Evolutionary conservation across 1,140 invertebrate genomes (phyloP), one percentile per base, ranked within the genome.

Genomic region (Drosophila repleta): DNA sequence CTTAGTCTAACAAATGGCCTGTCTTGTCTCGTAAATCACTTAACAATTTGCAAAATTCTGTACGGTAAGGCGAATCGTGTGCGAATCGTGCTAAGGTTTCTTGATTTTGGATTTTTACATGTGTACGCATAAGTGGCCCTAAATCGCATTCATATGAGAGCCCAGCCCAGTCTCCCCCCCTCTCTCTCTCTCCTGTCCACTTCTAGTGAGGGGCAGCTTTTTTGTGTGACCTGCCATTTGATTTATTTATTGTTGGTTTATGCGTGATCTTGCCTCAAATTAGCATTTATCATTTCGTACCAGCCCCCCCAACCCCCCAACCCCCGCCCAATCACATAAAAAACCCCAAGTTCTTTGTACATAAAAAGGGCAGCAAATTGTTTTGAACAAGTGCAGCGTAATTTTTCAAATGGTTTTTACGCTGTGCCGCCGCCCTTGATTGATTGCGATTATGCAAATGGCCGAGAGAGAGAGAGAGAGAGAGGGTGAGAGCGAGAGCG

Each of bases 11-110:
- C 79, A 91, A 91, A 91, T 91, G 79, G 90, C 90, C 84, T 91
- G 73, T 84, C 82, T 79, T 91, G 90, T 91, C 83, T 88, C 90
- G 90, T 91, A 91, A 91, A 91, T 91, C 90, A 91, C 90, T 90
- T 91, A 90, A 89, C 90, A 91, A 91, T 91, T 91, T 91, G 87
- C 84, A 88, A 76, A 76, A 76, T 29, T 62, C 39, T 66, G 20
- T 62, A 49, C 55, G 49, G 63, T 76, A 81, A 64, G 74, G 78
- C 71, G 73, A 83, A n/a, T n/a, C n/a, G n/a, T n/a, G 83, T 87
- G 52, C 63, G 79, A 87, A 82, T 82, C 83, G 75, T 88, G 84
- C 75, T 77, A 79, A 80, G 77, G 78, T 74, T 90, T 60, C 62
- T 52, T 61, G 81, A 78, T 76, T 78, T 56, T 60, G 64, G 43